Evolutionary conservation across 2,797 vertebrate genomes (phyloP), one percentile per base, ranked within the genome.

Genomic region (Cossypha dichroa): DNA sequence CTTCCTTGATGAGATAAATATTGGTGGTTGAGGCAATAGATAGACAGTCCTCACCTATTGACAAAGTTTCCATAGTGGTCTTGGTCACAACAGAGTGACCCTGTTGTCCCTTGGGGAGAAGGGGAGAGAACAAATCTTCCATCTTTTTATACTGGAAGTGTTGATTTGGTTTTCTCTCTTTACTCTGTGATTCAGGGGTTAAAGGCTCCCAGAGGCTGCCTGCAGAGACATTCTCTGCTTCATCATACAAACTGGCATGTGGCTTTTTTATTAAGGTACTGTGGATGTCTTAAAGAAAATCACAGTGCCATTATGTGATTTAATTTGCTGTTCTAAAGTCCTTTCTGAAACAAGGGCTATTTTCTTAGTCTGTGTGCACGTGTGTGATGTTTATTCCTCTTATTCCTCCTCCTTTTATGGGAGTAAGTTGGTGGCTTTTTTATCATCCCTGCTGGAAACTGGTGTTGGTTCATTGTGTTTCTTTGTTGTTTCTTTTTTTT

Each of bases 281-380:
- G 21, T 31, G 55, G 18, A 63, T 31, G 46, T 78, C 77, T 92
- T 52, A 66, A 69, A 90, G 66, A 33, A 48, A 83, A 67, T 72
- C 48, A 15, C 14, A 45, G 33, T 67, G 59, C 69, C 43, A 13
- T 86, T 85, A 26, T 34, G 48, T 45, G 72, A 46, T 88, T 90
- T 69, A 62, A 84, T 88, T 94, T 85, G 55, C 77, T 4, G 1
- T 34, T 67, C 54, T 54, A 12, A 60, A 0, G 5, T 36, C 60
- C 33, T 14, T 76, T 85, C 66, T 64, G 51, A 86, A 83, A 60
- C 20, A 66, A 78, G 4, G 5, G 9, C 34, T 72, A 25, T 7
- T 80, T 69, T 78, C 74, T 29, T 43, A 18, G 19, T 17, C 33
- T n/a, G 4, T 48, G 38, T 72, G 15, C 7, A 2, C 45, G 12